A percentile compares a stretch with the other conserved stretches of the same genome.
phyloP scores from a whole-genome alignment of 2,888 invertebrate genomes.

The Galerucella nymphaeae region DNA sequence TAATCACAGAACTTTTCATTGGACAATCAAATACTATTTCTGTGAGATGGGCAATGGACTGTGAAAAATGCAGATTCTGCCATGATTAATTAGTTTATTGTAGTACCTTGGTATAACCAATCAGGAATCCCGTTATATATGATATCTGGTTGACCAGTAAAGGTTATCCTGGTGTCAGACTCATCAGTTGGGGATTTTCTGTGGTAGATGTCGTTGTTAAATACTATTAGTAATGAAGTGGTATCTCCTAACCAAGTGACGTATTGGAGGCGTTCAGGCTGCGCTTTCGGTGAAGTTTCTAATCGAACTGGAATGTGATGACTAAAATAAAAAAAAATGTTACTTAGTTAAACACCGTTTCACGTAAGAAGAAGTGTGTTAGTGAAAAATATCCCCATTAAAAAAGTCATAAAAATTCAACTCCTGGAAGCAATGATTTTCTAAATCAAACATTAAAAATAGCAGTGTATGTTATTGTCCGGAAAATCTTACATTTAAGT shows the following conservation, averaged over 20 bases:
- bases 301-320: slow-evolving; percentile 88
- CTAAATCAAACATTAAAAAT: too few species aligned
- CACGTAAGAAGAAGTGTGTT: too few species aligned
- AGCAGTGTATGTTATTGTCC: too few species aligned
- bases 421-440: too few species aligned
- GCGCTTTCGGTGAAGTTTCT: slow-evolving; percentile 77
- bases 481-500: too few species aligned
- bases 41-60: too few species aligned
- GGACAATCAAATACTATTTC: too few species aligned
- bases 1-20: too few species aligned
- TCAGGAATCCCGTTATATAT: slow-evolving; percentile 95
- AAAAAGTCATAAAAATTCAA: too few species aligned
- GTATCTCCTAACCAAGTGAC: slow-evolving; percentile 86
- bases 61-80: too few species aligned
- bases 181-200: slow-evolving; percentile 78
- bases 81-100: not conserved
- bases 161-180: slow-evolving; percentile 77
- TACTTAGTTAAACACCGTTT: not conserved
- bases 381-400: too few species aligned
- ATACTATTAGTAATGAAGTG: slow-evolving; percentile 81
- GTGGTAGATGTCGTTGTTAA: slow-evolving; percentile 90
- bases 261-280: slow-evolving; percentile 82
- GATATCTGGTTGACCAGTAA: slow-evolving; percentile 80
- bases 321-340: slow-evolving; percentile 62
- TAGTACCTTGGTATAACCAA: slow-evolving; percentile 93